Conservation (phyloP, 2,888 invertebrate species). For the Agrochola litura region DNA sequence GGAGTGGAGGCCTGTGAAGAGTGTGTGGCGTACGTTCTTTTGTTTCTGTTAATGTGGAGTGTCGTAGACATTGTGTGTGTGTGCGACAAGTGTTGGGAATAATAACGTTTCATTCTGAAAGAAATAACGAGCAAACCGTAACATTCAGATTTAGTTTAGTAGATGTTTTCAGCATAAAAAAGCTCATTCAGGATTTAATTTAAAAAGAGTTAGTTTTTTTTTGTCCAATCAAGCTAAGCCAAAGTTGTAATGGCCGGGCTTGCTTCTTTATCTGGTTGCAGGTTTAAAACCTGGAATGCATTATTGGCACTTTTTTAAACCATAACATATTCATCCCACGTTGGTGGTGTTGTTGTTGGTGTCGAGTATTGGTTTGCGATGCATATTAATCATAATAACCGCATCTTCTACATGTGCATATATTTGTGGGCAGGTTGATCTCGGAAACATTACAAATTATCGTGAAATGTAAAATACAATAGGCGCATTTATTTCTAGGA, state of each 20-base stretch:
- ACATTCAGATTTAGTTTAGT: too few species aligned
- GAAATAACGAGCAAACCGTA: background rate
- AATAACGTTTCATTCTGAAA: background rate
- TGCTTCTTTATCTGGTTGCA: background rate
- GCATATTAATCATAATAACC: too few species aligned
- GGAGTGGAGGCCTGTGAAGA: background rate
- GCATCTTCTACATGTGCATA: too few species aligned
- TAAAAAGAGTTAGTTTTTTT: too few species aligned
- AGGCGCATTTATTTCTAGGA: background rate
- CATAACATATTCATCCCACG: background rate
- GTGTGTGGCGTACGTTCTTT: conserved; percentile 8
- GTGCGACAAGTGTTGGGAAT: background rate
- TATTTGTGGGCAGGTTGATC: too few species aligned
- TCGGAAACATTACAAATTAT: background rate
- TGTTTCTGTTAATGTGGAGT: conserved; percentile 24
- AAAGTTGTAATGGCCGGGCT: background rate
- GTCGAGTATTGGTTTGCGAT: too few species aligned
- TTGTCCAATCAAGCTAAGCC: too few species aligned
- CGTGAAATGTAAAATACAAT: too few species aligned
- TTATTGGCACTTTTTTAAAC: background rate
- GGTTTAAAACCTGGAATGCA: background rate
- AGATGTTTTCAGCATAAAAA: too few species aligned
- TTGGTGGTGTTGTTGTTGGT: too few species aligned
- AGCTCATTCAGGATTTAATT: too few species aligned
- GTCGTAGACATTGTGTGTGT: background rate